These are phyloP conservation scores for Alcis repandata DNA, from an alignment of 2,888 invertebrate species.

Conservation along the genomic window DNA sequence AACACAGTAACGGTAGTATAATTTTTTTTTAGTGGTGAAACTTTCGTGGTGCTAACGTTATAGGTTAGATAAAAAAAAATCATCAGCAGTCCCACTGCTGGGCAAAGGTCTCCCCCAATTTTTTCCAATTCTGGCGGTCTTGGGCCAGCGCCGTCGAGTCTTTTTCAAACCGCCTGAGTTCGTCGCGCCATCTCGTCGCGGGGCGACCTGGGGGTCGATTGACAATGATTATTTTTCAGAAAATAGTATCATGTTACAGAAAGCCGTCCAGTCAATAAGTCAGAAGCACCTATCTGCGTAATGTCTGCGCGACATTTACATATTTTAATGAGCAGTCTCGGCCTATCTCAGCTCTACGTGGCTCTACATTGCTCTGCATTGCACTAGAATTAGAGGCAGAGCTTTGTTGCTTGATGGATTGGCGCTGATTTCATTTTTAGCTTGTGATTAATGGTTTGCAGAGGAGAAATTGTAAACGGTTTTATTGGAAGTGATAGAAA, in stretches of 20 bases:
- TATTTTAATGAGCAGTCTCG: slow-evolving; percentile 84
- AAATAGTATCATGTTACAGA: slow-evolving; percentile 47
- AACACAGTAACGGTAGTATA: too few relatives aligned
- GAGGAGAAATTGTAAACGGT: slow-evolving; percentile 12
- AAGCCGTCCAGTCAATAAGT: slow-evolving; percentile 53
- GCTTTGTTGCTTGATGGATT: slow-evolving; percentile 48
- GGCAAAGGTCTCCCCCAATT: too few relatives aligned
- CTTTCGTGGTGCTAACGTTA: too few relatives aligned
- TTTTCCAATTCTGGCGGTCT: too few relatives aligned
- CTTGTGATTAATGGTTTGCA: slow-evolving; percentile 27
- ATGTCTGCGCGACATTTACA: slow-evolving; percentile 84
- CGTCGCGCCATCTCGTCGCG: too few relatives aligned
- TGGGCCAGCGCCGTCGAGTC: too few relatives aligned
- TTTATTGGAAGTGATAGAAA: neutral
- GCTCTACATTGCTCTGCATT: slow-evolving; percentile 29
- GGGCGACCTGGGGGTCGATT: too few relatives aligned
- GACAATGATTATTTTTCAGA: too few relatives aligned
- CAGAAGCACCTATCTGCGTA: slow-evolving; percentile 83
- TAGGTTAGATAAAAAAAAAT: too few relatives aligned
- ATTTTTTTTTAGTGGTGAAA: too few relatives aligned
- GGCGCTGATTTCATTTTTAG: slow-evolving; percentile 45
- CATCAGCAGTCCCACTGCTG: too few relatives aligned
- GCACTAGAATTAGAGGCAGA: slow-evolving; percentile 32
- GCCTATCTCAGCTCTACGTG: slow-evolving; percentile 70
- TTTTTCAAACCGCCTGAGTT: too few relatives aligned